Evolutionary conservation across 2,888 invertebrate species (phyloP), one percentile per base, ranked within the genome.

Genomic region (Antheraea assamensis): DNA sequence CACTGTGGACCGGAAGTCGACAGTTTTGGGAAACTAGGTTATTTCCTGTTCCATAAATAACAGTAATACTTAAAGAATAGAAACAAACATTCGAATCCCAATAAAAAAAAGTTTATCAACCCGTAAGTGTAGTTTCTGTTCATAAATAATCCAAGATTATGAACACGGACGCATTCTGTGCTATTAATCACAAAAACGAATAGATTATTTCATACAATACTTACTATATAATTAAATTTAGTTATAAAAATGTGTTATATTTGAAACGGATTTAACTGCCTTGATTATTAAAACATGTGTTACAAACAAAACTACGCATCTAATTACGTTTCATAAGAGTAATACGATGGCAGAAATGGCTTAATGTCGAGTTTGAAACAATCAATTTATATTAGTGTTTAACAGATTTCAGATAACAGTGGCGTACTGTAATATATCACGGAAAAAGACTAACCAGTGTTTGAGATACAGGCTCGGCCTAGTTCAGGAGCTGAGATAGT

Each of bases 1-100:
- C 27, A 64, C 58, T 17, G 30, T 64, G 30, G 30, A 30, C 5
- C 17, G 61, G 17, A 27, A 27, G 27, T 58, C 58, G 58, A 58
- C 58, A 58, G 8, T 30, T 64, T 64, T 27, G 61, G 15, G 61
- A 64, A 64, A 64, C 15, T 64, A 64, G 61, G 61, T 64, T 64
- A 64, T 64, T 30, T 64, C 61, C 61, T 15, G 27, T 64, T 64
- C 61, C 27, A 64, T 64, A 64, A 64, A 58, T 58, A 64, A 64
- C 61, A 30, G 61, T 5, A 5, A 27, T 64, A 30, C 58, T 58
- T 30, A 64, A 61, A 61, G 58, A 58, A 58, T 13, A n/a, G 24
- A 64, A 64, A 64, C 27, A 64, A 64, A 64, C 61, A 64, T 27
- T 27, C 17, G 13, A 30, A 64, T 30, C 17, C 30, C 27, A 27